Conservation (phyloP, 2,888 invertebrate species). For the Yponomeuta cagnagella region DNA sequence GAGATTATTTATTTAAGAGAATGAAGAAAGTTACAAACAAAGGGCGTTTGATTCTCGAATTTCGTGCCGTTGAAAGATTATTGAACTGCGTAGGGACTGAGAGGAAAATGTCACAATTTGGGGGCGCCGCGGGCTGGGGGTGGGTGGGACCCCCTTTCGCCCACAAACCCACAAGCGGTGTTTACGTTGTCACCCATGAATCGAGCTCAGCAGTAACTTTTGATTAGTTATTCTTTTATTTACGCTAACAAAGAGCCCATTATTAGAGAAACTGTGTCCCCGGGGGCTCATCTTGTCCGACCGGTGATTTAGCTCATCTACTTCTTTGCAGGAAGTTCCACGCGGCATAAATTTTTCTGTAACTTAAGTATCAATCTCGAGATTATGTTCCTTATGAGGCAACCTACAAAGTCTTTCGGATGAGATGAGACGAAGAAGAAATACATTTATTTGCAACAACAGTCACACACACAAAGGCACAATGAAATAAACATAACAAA, state of each 20-base stretch:
- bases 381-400: not conserved
- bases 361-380: too few relatives aligned
- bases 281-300: too few relatives aligned
- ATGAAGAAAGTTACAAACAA: slow-evolving; percentile 28
- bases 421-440: too few relatives aligned
- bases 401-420: not conserved
- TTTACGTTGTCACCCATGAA: slow-evolving; percentile 56
- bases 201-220: slow-evolving; percentile 48
- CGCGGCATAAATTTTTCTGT: too few relatives aligned
- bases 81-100: slow-evolving; percentile 52
- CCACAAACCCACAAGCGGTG: slow-evolving; percentile 36
- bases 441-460: too few relatives aligned
- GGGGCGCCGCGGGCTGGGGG: slow-evolving; percentile 30
- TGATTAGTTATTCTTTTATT: slow-evolving; percentile 58
- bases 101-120: slow-evolving; percentile 65
- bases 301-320: too few relatives aligned
- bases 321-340: too few relatives aligned
- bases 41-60: slow-evolving; percentile 45
- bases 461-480: too few relatives aligned
- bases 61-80: slow-evolving; percentile 48
- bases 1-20: slow-evolving; percentile 17
- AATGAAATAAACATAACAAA: too few relatives aligned
- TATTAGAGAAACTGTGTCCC: not conserved
- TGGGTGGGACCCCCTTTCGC: slow-evolving; percentile 28
- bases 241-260: slow-evolving; percentile 34